Percentiles rank a stretch among this genome's conserved stretches.
These are phyloP conservation scores for Serripes groenlandicus DNA, from an alignment of 2,888 invertebrate species.

Conservation along the genomic window DNA sequence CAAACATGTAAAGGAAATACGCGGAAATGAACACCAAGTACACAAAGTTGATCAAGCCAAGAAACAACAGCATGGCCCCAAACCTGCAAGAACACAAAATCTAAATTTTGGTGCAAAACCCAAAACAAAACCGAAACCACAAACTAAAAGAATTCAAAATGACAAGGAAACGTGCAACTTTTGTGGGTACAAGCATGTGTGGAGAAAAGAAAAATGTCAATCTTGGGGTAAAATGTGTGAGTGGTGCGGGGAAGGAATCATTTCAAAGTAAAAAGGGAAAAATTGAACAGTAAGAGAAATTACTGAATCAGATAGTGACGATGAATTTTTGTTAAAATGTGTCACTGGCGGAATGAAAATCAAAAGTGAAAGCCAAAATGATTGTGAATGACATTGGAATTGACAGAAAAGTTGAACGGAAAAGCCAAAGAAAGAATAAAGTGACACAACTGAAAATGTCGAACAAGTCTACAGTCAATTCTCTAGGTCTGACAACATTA, in stretches of 20 bases:
- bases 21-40: background rate
- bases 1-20: constrained; percentile 46
- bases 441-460: background rate
- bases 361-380: background rate
- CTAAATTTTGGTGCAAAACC: too few species aligned
- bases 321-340: background rate
- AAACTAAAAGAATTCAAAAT: background rate
- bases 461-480: background rate
- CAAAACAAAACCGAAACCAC: background rate
- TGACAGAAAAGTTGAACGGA: background rate
- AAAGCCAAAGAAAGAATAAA: background rate
- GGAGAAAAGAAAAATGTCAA: background rate
- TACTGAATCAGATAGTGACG: background rate
- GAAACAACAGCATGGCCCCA: background rate
- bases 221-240: background rate
- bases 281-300: background rate
- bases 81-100: too few species aligned
- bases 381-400: background rate
- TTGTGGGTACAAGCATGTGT: background rate
- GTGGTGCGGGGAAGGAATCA: background rate
- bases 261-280: background rate
- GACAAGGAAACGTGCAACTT: background rate
- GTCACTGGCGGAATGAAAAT: background rate
- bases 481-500: background rate
- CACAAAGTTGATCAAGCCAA: background rate